Conservation (phyloP, 2,888 invertebrate genomes). For the Venusia cambrica region DNA sequence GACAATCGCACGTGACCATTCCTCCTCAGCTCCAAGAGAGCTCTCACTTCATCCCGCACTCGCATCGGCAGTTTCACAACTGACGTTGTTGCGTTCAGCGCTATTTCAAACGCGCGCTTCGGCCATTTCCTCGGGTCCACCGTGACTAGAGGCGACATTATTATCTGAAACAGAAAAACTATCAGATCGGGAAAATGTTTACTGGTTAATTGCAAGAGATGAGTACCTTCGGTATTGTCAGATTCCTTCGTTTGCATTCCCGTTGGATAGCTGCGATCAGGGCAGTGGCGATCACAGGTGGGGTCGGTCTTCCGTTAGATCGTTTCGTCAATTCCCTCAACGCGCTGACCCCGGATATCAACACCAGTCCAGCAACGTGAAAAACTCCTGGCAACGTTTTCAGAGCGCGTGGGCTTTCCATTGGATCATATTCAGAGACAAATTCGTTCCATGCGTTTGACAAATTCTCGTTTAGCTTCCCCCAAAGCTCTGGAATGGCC, state of each 20-base stretch:
- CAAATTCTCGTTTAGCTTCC: conserved; percentile 84
- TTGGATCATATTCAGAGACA: conserved; percentile 88
- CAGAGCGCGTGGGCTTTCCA: conserved; percentile 85
- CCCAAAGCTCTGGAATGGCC: conserved; percentile 84
- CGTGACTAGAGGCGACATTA: conserved; percentile 66
- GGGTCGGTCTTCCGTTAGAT: conserved; percentile 50
- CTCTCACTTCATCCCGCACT: conserved; percentile 55
- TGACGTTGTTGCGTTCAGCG: conserved; percentile 39
- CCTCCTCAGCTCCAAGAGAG: conserved; percentile 53
- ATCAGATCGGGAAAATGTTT: conserved; percentile 4
- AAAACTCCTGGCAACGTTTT: conserved; percentile 82
- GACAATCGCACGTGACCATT: conserved; percentile 54
- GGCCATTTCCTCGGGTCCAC: conserved; percentile 72
- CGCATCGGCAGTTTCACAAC: conserved; percentile 52
- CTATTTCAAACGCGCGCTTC: conserved; percentile 40
- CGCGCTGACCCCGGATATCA: conserved; percentile 84
- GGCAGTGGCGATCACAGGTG: conserved; percentile 64
- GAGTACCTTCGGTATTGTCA: conserved; percentile 63
- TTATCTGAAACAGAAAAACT: conserved; percentile 45
- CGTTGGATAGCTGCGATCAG: conserved; percentile 62
- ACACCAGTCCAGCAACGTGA: conserved; percentile 81
- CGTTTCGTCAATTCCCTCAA: conserved; percentile 83
- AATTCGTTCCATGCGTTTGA: conserved; percentile 91
- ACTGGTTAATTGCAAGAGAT: neutral
- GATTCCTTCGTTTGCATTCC: conserved; percentile 63